phyloP scores from a whole-genome alignment of 2,113 vertebrate species.

The Cebidichthys violaceus region DNA sequence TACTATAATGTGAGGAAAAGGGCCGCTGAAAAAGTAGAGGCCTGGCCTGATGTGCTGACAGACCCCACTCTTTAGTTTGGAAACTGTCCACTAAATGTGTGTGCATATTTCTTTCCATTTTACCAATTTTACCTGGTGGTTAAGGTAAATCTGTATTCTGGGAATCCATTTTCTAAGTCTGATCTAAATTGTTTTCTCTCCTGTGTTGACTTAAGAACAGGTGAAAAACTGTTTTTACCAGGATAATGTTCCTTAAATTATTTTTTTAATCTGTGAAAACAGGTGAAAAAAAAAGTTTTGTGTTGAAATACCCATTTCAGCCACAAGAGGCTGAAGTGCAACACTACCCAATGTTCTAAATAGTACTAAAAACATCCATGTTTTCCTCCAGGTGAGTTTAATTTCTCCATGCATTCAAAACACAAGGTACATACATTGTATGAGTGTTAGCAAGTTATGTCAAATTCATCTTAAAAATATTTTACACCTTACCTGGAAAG shows the following conservation, averaged over 20 bases:
- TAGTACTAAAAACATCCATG: too few species aligned
- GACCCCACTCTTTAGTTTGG: not conserved
- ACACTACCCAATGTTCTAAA: not conserved
- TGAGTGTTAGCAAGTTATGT: not conserved
- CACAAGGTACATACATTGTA: not conserved
- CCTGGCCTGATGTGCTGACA: not conserved
- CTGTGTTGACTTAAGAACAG: too few species aligned
- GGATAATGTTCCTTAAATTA: too few species aligned
- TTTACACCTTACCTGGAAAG: constrained; percentile 89
- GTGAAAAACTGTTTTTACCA: too few species aligned
- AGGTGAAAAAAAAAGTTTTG: too few species aligned
- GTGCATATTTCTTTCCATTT: not conserved
- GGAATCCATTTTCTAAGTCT: too few species aligned
- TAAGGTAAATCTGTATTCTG: not conserved
- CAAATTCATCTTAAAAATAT: constrained; percentile 2
- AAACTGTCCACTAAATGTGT: not conserved
- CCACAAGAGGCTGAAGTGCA: not conserved
- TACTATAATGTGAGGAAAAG: not conserved
- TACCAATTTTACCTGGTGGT: not conserved
- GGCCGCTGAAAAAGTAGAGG: not conserved
- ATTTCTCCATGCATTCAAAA: not conserved
- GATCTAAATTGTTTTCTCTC: too few species aligned
- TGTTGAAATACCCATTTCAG: not conserved
- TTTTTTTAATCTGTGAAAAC: too few species aligned
- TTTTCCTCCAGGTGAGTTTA: too few species aligned